Conservation (phyloP, 2,888 invertebrate genomes). For the Micropterix aruncella region DNA sequence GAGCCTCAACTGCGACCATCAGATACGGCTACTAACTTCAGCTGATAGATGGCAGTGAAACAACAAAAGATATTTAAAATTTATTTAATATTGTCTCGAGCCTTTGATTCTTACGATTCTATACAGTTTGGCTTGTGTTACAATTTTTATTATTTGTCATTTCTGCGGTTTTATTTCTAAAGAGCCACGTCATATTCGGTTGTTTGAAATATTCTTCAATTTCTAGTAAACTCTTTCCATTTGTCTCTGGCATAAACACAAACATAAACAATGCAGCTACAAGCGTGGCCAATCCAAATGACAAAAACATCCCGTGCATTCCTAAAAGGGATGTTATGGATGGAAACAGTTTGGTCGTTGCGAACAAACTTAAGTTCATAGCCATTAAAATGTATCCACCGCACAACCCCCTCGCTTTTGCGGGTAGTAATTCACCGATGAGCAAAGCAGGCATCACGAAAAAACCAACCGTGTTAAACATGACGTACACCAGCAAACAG, state of each 20-base stretch:
- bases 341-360: conserved; percentile 57
- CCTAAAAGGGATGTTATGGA: conserved; percentile 36
- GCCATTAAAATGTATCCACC: conserved; percentile 60
- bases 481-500: conserved; percentile 53
- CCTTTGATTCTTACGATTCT: no score
- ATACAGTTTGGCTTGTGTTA: no score
- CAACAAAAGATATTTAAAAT: no score
- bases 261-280: conserved; percentile 50
- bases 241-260: conserved; percentile 60
- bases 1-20: no score
- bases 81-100: no score
- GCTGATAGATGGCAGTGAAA: no score
- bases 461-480: conserved; percentile 57
- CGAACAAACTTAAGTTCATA: conserved; percentile 54
- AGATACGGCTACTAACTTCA: no score
- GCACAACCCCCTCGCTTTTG: conserved; percentile 56
- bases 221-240: conserved; percentile 52
- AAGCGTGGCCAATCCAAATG: conserved; percentile 52
- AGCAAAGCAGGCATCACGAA: conserved; percentile 62
- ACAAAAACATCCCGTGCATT: conserved; percentile 51
- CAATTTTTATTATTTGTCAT: neutral
- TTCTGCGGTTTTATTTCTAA: conserved; percentile 27
- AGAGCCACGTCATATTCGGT: conserved; percentile 46
- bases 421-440: conserved; percentile 62
- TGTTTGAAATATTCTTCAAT: conserved; percentile 69